Conservation (phyloP, 2,113 vertebrate species). For the Eolophus roseicapilla region DNA sequence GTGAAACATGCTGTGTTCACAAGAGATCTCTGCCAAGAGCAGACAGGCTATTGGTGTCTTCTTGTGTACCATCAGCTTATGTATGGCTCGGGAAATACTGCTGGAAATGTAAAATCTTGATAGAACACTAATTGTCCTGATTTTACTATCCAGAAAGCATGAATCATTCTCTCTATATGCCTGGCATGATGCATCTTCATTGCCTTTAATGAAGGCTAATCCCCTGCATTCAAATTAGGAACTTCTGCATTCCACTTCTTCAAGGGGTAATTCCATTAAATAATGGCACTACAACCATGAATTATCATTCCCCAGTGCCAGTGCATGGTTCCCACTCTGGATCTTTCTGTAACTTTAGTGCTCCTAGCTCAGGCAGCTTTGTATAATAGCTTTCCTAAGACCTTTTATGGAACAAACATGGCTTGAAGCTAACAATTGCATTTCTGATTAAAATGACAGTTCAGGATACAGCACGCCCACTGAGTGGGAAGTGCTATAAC, state of each 20-base stretch:
- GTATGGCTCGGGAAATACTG: background rate
- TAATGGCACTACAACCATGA: background rate
- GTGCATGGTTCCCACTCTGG: rapidly evolving
- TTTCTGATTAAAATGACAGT: background rate
- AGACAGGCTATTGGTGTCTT: background rate
- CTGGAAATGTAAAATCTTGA: background rate
- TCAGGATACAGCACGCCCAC: background rate
- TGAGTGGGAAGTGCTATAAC: background rate
- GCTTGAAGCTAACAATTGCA: background rate
- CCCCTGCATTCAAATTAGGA: background rate
- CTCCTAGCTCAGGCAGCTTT: background rate
- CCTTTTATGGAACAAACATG: background rate
- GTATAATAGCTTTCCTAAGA: background rate
- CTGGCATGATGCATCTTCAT: background rate
- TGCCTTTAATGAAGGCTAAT: background rate
- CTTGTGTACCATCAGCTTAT: background rate
- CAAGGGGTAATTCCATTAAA: background rate
- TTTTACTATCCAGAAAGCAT: background rate
- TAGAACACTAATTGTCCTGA: background rate
- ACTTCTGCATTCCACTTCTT: background rate
- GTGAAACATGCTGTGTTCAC: background rate
- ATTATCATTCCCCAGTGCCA: background rate
- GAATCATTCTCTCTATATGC: background rate
- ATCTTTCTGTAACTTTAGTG: background rate
- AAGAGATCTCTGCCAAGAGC: background rate